Evolutionary conservation across 2,888 invertebrate genomes (phyloP).

Genomic region (Pseudeuparius sepicola): DNA sequence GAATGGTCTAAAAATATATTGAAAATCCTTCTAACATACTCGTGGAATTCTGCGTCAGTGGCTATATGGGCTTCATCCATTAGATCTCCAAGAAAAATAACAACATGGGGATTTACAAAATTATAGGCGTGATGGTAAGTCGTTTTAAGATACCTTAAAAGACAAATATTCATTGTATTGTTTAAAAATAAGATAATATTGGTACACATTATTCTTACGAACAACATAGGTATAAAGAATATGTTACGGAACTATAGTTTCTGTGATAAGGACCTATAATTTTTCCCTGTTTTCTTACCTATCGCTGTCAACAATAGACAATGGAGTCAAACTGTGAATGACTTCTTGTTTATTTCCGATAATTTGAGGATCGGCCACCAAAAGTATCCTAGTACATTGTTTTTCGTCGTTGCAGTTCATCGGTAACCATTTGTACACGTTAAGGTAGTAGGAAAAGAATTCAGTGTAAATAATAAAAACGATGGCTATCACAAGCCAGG

Average conservation of each 20-base stretch:
- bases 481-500: not conserved
- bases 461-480: conserved; percentile 29
- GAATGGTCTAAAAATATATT: conserved; percentile 47
- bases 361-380: conserved; percentile 86
- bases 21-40: conserved; percentile 65
- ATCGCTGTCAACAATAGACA: conserved; percentile 83
- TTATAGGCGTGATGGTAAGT: conserved; percentile 65
- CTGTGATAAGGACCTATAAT: no score
- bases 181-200: no score
- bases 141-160: conserved; percentile 63
- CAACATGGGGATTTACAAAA: conserved; percentile 68
- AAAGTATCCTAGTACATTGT: conserved; percentile 35
- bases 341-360: conserved; percentile 70
- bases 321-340: conserved; percentile 51
- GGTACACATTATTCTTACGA: no score
- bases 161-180: conserved; percentile 12
- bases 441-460: conserved; percentile 31
- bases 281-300: no score
- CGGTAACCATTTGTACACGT: conserved; percentile 31
- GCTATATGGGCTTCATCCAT: conserved; percentile 90
- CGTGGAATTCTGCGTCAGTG: conserved; percentile 53
- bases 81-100: conserved; percentile 87
- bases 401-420: conserved; percentile 30
- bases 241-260: no score
- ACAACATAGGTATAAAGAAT: no score